Evolutionary conservation across 2,888 invertebrate species (phyloP).

Genomic region (Ormyrus pomaceus): DNA sequence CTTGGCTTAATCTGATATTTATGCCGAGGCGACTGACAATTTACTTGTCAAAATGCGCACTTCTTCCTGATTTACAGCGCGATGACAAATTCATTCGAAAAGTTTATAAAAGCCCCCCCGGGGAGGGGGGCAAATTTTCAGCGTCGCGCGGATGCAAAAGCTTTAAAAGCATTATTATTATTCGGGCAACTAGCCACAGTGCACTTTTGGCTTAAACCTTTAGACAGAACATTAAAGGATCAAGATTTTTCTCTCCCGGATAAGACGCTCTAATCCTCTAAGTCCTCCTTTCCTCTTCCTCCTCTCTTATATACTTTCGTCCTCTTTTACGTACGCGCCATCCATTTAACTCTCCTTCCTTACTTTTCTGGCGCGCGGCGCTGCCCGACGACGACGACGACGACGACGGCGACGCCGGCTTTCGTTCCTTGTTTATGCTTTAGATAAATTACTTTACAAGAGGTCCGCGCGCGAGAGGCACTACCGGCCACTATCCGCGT

Average conservation of each 20-base stretch:
- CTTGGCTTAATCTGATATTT: conserved; percentile 32
- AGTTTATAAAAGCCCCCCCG: too few species aligned
- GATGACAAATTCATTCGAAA: too few species aligned
- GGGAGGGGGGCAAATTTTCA: too few species aligned
- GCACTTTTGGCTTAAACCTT: conserved; percentile 11
- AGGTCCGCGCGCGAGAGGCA: not conserved
- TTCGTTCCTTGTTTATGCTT: conserved; percentile 24
- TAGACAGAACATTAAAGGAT: conserved; percentile 30
- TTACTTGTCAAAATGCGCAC: too few species aligned
- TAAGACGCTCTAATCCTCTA: conserved; percentile 22
- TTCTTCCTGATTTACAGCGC: too few species aligned
- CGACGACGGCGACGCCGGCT: not conserved
- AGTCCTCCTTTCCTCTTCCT: not conserved
- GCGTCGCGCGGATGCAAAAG: too few species aligned
- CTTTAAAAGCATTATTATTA: too few species aligned
- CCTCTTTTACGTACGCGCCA: not conserved
- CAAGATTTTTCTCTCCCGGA: conserved; percentile 1
- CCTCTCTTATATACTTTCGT: not conserved
- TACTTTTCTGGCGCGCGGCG: too few species aligned
- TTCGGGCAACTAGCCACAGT: not conserved
- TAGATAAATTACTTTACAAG: conserved; percentile 35
- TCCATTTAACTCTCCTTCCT: not conserved
- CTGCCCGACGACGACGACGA: too few species aligned
- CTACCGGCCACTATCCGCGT: not conserved
- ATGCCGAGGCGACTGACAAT: conserved; percentile 5